Base-by-base conservation (phyloP, 2,113 vertebrate genomes). In the Coryphaenoides rupestris region DNA sequence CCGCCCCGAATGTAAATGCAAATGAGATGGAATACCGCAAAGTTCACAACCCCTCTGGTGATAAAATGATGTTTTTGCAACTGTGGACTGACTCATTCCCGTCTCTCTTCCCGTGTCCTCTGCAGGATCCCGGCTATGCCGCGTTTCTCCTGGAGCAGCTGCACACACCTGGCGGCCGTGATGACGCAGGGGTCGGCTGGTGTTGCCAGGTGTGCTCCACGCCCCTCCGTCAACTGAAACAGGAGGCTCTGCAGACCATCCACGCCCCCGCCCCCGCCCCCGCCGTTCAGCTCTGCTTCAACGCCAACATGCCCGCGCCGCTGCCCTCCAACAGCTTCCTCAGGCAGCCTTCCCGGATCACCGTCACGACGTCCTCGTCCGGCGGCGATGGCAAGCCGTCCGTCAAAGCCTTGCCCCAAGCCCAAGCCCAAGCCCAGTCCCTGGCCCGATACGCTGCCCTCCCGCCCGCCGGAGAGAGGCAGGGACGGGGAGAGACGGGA, bases 91-190 rank as follows among this genome's bases (percentile, higher is more conserved):
- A 12, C 33, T 40, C 4, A 5, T 45, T 4, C 21, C 19, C 60
- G 70, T 68, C 1, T 70, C 4, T 78, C 15, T 80, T 55, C 79
- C 22, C 71, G 9, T 47, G 64, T 64, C 55, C 58, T 76, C 55
- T 60, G 12, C 81, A 99, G 96, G 95, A 97, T 57, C 93, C 95
- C 15, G 92, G 92, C 81, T 94, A 97, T 83, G 94, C 96, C 59
- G 86, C 92, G 68, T 94, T 97, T 90, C 92, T 98, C 65, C 94
- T 97, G 0, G 95, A 98, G 85, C 94, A 95, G 90, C 92, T 96
- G 74, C 92, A 95, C 62, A 90, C 87, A 63, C 90, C 94, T 17
- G 94, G 80, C 24, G 75, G 65, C 71, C 79, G 80, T 66, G n/a
- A n/a, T n/a, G 94, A 95, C 61, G 91, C 14, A 72, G 92, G 67